A percentile compares a stretch with the other conserved stretches of the same genome.
phyloP scores from a whole-genome alignment of 2,113 vertebrate genomes.

The Excalfactoria chinensis region DNA sequence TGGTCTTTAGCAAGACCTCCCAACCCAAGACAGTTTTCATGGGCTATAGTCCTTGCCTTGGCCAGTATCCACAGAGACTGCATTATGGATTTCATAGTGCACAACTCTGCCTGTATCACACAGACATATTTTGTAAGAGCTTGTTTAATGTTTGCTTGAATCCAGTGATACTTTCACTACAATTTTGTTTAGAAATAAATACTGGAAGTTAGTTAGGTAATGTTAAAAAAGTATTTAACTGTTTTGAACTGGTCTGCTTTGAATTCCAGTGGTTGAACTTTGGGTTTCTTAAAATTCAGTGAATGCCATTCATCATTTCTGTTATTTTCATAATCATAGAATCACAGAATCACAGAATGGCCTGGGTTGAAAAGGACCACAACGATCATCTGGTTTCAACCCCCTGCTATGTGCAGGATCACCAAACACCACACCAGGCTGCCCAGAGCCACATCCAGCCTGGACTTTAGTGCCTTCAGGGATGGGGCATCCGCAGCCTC shows the following conservation, averaged over 20 bases:
- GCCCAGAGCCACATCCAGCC: too few relatives aligned
- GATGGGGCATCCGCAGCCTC: too few relatives aligned
- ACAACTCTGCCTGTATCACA: background rate
- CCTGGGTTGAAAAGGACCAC: too few relatives aligned
- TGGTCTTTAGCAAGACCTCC: background rate
- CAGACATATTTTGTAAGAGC: background rate
- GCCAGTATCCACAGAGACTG: background rate
- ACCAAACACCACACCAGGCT: too few relatives aligned
- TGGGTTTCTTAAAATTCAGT: background rate
- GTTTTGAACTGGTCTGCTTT: background rate
- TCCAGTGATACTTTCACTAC: background rate
- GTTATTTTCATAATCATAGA: background rate
- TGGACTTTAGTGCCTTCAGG: too few relatives aligned
- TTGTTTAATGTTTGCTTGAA: background rate
- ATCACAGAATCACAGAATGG: too few relatives aligned
- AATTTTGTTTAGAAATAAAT: background rate
- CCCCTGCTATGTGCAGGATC: too few relatives aligned
- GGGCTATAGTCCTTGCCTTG: rapidly evolving
- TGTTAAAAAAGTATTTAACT: background rate
- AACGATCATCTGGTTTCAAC: too few relatives aligned
- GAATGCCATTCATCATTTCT: background rate
- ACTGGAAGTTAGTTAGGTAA: background rate
- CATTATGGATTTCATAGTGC: background rate
- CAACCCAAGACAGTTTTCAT: rapidly evolving
- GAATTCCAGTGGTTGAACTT: background rate